These are phyloP conservation scores for Carcina quercana DNA, from an alignment of 2,888 invertebrate species.

Conservation along the genomic window DNA sequence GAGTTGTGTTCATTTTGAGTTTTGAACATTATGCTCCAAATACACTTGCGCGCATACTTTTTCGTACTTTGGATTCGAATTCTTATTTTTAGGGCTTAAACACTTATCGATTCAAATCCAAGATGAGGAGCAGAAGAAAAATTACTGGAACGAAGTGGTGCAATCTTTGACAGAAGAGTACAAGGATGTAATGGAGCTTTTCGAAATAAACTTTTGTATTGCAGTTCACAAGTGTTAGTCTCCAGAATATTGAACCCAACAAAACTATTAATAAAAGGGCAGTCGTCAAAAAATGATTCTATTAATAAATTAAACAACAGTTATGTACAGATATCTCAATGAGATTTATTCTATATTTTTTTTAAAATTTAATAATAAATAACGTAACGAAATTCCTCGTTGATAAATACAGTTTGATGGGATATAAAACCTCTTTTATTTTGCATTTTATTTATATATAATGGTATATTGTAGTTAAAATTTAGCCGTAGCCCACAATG, in stretches of 20 bases:
- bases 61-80: no score
- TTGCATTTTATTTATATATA: slow-evolving; percentile 21
- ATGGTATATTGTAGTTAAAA: slow-evolving; percentile 21
- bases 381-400: slow-evolving; percentile 31
- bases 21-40: no score
- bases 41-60: no score
- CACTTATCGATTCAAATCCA: slow-evolving; percentile 49
- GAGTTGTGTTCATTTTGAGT: no score
- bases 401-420: slow-evolving; percentile 33
- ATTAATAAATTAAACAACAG: slow-evolving; percentile 38
- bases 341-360: slow-evolving; percentile 35
- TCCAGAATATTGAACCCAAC: neutral
- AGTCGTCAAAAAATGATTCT: no score
- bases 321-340: slow-evolving; percentile 42
- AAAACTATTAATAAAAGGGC: neutral
- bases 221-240: slow-evolving; percentile 36
- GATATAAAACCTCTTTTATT: slow-evolving; percentile 33
- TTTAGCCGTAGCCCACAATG: slow-evolving; percentile 12
- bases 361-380: slow-evolving; percentile 36
- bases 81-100: slow-evolving; percentile 39
- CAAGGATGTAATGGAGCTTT: slow-evolving; percentile 39
- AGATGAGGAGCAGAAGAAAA: slow-evolving; percentile 32
- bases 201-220: slow-evolving; percentile 38
- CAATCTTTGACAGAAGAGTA: slow-evolving; percentile 34
- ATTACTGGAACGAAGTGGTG: slow-evolving; percentile 37